These are phyloP conservation scores for Euwallacea fornicatus DNA, from an alignment of 1,140 invertebrate species.

Conservation along the genomic window DNA sequence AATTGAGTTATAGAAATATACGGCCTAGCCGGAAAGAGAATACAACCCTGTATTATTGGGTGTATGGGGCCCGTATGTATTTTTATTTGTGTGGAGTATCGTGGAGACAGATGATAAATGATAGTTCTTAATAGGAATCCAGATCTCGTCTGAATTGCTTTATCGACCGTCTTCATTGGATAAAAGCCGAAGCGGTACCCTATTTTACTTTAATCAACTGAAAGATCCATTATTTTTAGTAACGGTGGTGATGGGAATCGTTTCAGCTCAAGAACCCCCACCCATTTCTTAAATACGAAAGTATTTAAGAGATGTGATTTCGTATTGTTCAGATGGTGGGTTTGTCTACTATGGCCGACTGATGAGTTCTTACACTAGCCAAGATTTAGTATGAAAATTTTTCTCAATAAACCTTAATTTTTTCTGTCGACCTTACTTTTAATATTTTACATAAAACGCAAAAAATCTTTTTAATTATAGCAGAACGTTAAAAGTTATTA, in stretches of 20 bases:
- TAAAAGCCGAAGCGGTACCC: conserved; percentile 42
- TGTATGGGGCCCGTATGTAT: conserved; percentile 35
- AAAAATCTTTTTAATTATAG: too few relatives aligned
- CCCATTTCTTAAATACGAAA: conserved; percentile 4
- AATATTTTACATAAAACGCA: too few relatives aligned
- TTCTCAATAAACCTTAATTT: too few relatives aligned
- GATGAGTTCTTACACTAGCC: too few relatives aligned
- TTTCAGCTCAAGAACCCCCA: conserved; percentile 31
- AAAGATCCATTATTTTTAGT: conserved; percentile 40
- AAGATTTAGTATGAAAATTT: too few relatives aligned
- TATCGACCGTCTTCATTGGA: conserved; percentile 45
- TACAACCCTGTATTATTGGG: conserved; percentile 36
- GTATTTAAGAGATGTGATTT: neutral
- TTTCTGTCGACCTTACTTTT: too few relatives aligned
- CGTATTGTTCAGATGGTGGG: conserved; percentile 10
- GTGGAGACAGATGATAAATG: conserved; percentile 50
- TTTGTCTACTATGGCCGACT: neutral
- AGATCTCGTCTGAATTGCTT: conserved; percentile 44
- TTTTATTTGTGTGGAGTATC: conserved; percentile 43
- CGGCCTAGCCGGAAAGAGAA: conserved; percentile 29
- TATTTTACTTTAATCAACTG: conserved; percentile 46
- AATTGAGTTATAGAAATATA: conserved; percentile 37
- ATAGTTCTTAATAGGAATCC: conserved; percentile 49
- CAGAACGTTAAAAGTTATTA: too few relatives aligned
- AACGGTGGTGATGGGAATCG: conserved; percentile 33